Evolutionary conservation across 2,797 vertebrate genomes (phyloP).

Genomic region (Trichosurus vulpecula): DNA sequence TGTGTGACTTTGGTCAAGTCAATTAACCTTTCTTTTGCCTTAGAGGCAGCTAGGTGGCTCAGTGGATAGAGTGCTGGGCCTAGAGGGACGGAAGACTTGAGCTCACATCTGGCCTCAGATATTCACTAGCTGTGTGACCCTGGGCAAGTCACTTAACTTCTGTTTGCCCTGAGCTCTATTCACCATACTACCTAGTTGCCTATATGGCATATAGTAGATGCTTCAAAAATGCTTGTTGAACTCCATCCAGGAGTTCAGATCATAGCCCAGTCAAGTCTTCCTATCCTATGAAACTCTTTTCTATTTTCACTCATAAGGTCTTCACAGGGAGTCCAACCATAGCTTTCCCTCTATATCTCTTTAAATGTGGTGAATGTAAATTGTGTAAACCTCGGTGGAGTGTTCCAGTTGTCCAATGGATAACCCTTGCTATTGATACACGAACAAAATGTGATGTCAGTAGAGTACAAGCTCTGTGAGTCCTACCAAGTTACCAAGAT

Average conservation of each 20-base stretch:
- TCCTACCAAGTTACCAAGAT: background rate
- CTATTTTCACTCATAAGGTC: background rate
- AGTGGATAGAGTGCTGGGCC: background rate
- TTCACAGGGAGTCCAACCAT: background rate
- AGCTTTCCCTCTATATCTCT: background rate
- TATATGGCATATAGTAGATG: background rate
- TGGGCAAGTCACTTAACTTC: background rate
- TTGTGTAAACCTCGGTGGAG: background rate
- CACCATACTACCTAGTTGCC: background rate
- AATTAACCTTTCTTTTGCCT: background rate
- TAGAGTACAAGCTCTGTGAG: background rate
- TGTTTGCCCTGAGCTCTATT: background rate
- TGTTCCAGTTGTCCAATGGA: background rate
- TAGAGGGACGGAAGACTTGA: background rate
- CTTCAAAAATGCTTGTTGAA: background rate
- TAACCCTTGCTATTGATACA: background rate
- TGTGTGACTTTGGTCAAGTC: background rate
- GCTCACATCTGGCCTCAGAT: background rate
- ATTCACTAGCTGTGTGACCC: background rate
- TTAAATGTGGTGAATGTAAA: background rate
- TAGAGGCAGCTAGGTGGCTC: background rate
- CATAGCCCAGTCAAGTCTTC: background rate
- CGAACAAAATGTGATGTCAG: background rate
- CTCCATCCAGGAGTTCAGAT: background rate
- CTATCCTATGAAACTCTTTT: background rate